These are phyloP conservation scores for Andrena trimmerana DNA, from an alignment of 2,888 invertebrate genomes.

Conservation along the genomic window DNA sequence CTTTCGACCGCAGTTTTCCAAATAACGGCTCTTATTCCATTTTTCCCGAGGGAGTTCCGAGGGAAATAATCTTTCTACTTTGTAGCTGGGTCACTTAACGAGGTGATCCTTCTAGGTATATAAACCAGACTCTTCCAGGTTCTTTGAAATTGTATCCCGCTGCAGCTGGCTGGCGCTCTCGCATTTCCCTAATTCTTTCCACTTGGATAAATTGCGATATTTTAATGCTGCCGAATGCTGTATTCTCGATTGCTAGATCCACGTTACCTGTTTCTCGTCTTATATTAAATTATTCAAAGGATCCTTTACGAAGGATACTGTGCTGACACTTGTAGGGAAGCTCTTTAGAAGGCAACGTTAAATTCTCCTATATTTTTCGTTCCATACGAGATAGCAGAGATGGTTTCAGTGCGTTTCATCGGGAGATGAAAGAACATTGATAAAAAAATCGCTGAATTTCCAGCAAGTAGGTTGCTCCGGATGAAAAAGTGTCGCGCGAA, in stretches of 20 bases:
- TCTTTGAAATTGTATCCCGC: constrained; percentile 22
- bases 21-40: constrained; percentile 19
- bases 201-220: constrained; percentile 19
- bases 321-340: background rate
- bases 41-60: background rate
- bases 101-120: constrained; percentile 2
- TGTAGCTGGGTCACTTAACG: constrained; percentile 26
- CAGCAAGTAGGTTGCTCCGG: no score
- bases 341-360: background rate
- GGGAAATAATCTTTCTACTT: constrained; percentile 16
- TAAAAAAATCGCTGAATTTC: background rate
- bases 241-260: background rate
- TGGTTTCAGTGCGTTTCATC: background rate
- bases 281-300: background rate
- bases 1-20: constrained; percentile 35
- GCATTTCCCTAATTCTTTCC: constrained; percentile 24
- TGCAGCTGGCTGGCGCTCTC: constrained; percentile 16
- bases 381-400: background rate
- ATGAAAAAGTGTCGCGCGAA: background rate
- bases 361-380: background rate
- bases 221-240: constrained; percentile 9
- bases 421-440: background rate
- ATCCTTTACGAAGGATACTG: background rate
- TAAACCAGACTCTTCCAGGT: background rate
- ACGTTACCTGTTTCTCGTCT: background rate